Base-by-base conservation (phyloP, 2,113 vertebrate genomes). In the Crotalus horridus region DNA sequence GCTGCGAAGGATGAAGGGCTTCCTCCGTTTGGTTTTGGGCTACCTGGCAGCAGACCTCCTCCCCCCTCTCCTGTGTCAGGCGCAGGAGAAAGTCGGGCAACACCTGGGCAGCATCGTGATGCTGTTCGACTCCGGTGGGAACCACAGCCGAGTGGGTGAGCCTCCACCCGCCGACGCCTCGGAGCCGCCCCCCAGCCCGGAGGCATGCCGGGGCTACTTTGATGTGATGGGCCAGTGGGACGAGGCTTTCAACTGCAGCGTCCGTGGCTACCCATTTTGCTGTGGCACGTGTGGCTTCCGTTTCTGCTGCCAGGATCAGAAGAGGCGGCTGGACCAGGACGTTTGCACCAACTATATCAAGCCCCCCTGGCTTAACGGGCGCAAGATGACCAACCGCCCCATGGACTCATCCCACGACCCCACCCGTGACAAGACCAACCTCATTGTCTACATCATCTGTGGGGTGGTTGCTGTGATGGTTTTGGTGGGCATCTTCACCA, bases 151-250 rank as follows among this genome's bases (percentile, higher is more conserved):
- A 89, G 98, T 98, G 53, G 98, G 98, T 94, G 98, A 99, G 88
- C 98, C 96, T 92, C 97, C 74, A 10, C 86, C 29, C 51, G 48
- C 48, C 54, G 88, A 97, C 91, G 98, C 98, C 85, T 98, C 99
- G 24, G 98, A 99, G 95, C 97, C 98, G 58, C 99, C 99, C 87
- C 98, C 98, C 94, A 97, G 96, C 87, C 98, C 99, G 94, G 99
- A 99, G 97, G 97, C 96, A 94, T 99, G 99, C 93, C 98, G 98
- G 96, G 99, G 99, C 87, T 99, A 99, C 97, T 99, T 98, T 97
- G 99, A 99, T 95, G 99, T 99, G 97, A 99, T 99, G 99, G 99
- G 99, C 96, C 99, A 99, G 97, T 99, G 98, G 98, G 99, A 99
- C 97, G 98, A 99, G 90, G 98, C 99, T 96, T 99, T 99, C 96